Percentiles rank a stretch among this genome's conserved stretches.
Evolutionary conservation across 2,113 vertebrate genomes (phyloP).

Genomic region (Pollachius pollachius): DNA sequence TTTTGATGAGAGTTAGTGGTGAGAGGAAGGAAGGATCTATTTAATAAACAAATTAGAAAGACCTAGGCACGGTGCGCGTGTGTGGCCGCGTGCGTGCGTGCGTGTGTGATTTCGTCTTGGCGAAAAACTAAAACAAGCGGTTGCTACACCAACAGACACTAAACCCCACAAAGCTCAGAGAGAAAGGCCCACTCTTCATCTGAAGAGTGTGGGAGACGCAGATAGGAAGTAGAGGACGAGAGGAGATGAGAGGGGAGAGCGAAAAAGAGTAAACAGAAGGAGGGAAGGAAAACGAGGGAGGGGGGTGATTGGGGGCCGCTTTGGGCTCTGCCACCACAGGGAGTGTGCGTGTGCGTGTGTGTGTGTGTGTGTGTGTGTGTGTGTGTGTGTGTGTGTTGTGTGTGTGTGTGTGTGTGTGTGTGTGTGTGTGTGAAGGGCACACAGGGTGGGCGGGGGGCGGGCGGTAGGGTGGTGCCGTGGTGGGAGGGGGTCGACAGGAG

Average conservation of each 20-base stretch:
- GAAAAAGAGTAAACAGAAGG: constrained; percentile 29
- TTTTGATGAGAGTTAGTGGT: too few relatives aligned
- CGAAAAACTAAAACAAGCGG: too few relatives aligned
- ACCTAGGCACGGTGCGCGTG: too few relatives aligned
- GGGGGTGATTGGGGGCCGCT: constrained; percentile 57
- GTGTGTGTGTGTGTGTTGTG: constrained; percentile 21
- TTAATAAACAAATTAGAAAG: too few relatives aligned
- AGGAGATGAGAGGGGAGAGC: constrained; percentile 29
- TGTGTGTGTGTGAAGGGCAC: constrained; percentile 43
- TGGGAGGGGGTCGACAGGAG: constrained; percentile 56
- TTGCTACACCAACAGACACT: too few relatives aligned
- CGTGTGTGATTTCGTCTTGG: too few relatives aligned
- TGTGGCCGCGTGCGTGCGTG: too few relatives aligned
- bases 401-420: constrained; percentile 17
- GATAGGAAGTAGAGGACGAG: constrained; percentile 6
- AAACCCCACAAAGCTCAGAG: too few relatives aligned
- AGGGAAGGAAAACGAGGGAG: constrained; percentile 41
- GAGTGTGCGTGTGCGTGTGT: constrained; percentile 7
- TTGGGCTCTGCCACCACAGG: constrained; percentile 61
- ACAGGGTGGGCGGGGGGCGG: constrained; percentile 42
- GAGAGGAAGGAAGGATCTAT: too few relatives aligned
- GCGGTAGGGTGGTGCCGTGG: not conserved
- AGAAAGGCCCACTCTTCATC: too few relatives aligned
- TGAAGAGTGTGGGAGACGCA: not conserved
- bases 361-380: constrained; percentile 2